A percentile compares a stretch with the other conserved stretches of the same genome.
phyloP scores from a whole-genome alignment of 1,140 invertebrate species.

The Anastrepha ludens region DNA sequence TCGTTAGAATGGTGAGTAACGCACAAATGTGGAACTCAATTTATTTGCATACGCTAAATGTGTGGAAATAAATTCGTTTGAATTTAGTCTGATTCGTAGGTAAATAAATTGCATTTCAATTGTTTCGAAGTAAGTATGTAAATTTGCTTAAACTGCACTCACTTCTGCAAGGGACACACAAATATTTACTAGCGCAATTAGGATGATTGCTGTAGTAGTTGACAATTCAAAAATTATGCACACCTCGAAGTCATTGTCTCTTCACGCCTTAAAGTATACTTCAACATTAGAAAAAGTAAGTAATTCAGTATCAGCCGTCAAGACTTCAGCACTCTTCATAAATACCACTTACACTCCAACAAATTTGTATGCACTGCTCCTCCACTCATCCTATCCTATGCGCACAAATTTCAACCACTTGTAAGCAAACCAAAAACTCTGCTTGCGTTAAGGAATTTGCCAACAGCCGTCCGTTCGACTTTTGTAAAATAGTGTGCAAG shows the following conservation, averaged over 20 bases:
- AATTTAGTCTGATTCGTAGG: no score
- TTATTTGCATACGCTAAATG: neutral
- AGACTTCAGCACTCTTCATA: neutral
- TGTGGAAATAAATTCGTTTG: neutral
- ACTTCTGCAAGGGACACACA: no score
- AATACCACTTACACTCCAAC: neutral
- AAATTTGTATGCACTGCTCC: neutral
- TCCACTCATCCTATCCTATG: neutral
- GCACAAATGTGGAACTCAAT: neutral
- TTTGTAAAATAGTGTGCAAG: neutral
- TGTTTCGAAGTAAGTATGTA: no score
- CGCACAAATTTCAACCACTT: neutral
- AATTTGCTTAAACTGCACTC: no score
- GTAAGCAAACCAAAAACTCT: neutral
- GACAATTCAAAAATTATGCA: no score
- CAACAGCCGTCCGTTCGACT: conserved; percentile 1
- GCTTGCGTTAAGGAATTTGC: neutral
- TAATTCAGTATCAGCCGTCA: neutral
- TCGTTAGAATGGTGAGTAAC: no score
- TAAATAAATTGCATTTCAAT: no score
- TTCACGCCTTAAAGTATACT: neutral
- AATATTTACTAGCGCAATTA: neutral
- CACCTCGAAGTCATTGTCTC: neutral
- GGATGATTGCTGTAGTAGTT: neutral
- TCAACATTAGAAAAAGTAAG: neutral